Base-by-base conservation (phyloP, 2,888 invertebrate genomes). In the Xylocampa areola region DNA sequence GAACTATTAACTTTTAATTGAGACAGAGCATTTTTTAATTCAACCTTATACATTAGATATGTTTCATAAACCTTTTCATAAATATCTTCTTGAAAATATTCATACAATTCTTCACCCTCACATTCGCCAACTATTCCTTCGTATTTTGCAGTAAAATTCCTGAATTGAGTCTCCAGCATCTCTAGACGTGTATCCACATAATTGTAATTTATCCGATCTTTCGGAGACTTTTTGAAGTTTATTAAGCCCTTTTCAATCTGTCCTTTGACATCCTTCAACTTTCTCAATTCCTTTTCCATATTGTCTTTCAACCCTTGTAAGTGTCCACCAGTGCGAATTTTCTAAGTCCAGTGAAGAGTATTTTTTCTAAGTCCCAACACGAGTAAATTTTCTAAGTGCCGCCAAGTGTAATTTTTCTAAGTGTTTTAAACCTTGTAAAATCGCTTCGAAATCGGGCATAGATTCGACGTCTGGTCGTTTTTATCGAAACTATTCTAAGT, bases 171-270 rank as follows among this genome's bases (percentile, higher is more conserved):
- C 11, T 47, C 47, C 5, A 47, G 14, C 3, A 14, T 29, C n/a
- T 37, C 19, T 10, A 32, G 5, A 7, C 48, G 4, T 7, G 29
- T 4, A 0, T 39, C 32, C 6, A 33, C n/a, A 19, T 50, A 40
- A 13, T 16, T 8, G 0, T 25, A 0, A 17, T 10, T 40, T 8
- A 50, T 36, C 2, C 41, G 10, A 0, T 50, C 50, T 8, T 50
- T 50, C n/a, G 50, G 33, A 5, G 41, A 41, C 21, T 35, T 41
- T 14, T 50, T 50, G 29, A 35, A 50, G 10, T 40, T 50, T 8
- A 11, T 33, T 0, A 19, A 10, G 4, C 36, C 51, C 5, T 51
- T 43, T 13, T 29, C 33, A 5, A 50, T 41, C 16, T 39, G 32
- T 4, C 2, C 14, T n/a, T 49, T 23, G 4, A 39, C 2, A 4